phyloP scores from a whole-genome alignment of 1,140 invertebrate species.

The Panonychus citri region DNA sequence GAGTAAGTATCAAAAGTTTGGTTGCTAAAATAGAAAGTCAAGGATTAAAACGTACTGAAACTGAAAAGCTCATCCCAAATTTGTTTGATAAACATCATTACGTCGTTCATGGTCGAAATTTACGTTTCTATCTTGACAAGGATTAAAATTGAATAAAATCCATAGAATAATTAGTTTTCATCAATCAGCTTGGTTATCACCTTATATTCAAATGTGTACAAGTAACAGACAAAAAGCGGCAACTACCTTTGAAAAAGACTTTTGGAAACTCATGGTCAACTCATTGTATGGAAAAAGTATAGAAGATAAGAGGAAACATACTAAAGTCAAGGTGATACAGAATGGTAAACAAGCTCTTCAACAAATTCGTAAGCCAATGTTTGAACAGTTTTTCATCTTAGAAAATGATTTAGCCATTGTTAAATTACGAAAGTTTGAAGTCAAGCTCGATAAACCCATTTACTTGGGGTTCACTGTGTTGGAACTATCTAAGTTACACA shows the following conservation, averaged over 20 bases:
- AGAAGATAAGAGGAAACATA: slow-evolving; percentile 26
- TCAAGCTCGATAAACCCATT: slow-evolving; percentile 17
- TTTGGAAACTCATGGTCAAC: slow-evolving; percentile 25
- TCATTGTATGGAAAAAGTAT: slow-evolving; percentile 27
- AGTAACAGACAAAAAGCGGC: slow-evolving; percentile 13
- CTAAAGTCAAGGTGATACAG: slow-evolving; percentile 21
- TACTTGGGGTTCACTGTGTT: slow-evolving; percentile 17
- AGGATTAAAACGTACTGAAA: not conserved
- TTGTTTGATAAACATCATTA: slow-evolving; percentile 19
- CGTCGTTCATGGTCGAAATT: slow-evolving; percentile 27
- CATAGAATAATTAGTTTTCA: slow-evolving; percentile 26
- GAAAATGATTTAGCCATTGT: slow-evolving; percentile 9
- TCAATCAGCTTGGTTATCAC: slow-evolving; percentile 26
- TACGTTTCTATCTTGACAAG: slow-evolving; percentile 26
- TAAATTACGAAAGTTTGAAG: slow-evolving; percentile 12
- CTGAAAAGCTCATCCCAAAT: slow-evolving; percentile 6
- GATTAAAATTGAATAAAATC: slow-evolving; percentile 26
- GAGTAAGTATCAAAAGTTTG: not conserved
- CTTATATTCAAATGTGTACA: slow-evolving; percentile 25
- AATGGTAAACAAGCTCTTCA: slow-evolving; percentile 18
- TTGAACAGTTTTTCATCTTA: slow-evolving; percentile 18
- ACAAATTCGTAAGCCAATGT: slow-evolving; percentile 22
- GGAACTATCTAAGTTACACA: slow-evolving; percentile 16
- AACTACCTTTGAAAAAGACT: slow-evolving; percentile 19
- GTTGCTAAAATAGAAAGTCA: not conserved